Evolutionary conservation across 2,888 invertebrate species (phyloP).

Genomic region (Globia sparganii): DNA sequence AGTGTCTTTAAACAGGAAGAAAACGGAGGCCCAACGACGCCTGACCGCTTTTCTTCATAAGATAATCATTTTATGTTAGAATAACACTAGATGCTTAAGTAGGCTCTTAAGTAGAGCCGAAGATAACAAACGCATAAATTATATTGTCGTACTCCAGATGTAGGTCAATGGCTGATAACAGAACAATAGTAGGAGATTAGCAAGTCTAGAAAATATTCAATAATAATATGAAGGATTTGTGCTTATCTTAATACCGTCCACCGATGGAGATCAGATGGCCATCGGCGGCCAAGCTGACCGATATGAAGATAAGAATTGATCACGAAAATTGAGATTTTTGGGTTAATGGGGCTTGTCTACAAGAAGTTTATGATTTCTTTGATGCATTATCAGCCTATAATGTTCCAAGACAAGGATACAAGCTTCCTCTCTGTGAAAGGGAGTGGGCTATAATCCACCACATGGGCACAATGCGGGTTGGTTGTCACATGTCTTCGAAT

Average conservation of each 20-base stretch:
- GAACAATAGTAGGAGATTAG: constrained; percentile 33
- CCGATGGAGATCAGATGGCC: neutral
- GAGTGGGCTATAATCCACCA: neutral
- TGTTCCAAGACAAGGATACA: neutral
- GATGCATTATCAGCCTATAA: neutral
- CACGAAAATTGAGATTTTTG: neutral
- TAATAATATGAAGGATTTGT: constrained; percentile 2
- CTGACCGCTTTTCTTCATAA: neutral
- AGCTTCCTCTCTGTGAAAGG: neutral
- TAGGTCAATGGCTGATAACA: constrained; percentile 33
- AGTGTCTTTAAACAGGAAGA: no score
- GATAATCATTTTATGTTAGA: neutral
- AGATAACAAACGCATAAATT: constrained; percentile 31
- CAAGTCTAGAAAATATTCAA: constrained; percentile 16
- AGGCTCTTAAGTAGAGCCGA: neutral
- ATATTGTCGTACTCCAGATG: neutral
- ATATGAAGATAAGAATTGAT: neutral
- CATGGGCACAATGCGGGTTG: neutral
- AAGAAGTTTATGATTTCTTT: neutral
- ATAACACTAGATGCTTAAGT: neutral
- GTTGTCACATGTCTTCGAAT: no score
- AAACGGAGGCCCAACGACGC: no score
- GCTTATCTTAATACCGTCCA: constrained; percentile 9
- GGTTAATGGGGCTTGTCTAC: neutral
- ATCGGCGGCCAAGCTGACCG: constrained; percentile 3